Percentiles rank a stretch among this genome's conserved stretches.
These are phyloP conservation scores for Camponotus pennsylvanicus DNA, from an alignment of 1,140 invertebrate genomes.

Conservation along the genomic window DNA sequence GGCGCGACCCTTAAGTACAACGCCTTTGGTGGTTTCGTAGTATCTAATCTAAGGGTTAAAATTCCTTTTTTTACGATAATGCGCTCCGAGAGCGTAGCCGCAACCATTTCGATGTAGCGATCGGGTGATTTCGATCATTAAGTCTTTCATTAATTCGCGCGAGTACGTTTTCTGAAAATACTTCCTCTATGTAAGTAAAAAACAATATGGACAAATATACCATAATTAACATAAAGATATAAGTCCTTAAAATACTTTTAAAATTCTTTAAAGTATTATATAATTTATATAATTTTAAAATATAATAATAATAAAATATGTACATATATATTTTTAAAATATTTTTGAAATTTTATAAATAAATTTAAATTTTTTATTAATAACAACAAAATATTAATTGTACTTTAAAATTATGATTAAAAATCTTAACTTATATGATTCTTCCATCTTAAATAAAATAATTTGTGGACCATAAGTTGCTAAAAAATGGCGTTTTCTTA, in stretches of 20 bases:
- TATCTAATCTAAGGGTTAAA: conserved; percentile 52
- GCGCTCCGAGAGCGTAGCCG: conserved; percentile 24
- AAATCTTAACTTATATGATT: neutral
- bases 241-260: neutral
- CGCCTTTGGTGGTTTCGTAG: conserved; percentile 25
- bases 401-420: neutral
- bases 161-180: neutral
- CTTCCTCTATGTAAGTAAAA: neutral
- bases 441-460: neutral
- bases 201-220: no score
- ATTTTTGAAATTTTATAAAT: no score
- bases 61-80: conserved; percentile 31
- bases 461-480: conserved; percentile 13
- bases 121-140: neutral
- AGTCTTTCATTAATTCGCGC: conserved; percentile 33
- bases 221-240: neutral
- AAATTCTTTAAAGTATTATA: neutral
- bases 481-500: conserved; percentile 45
- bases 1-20: conserved; percentile 7
- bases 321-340: no score
- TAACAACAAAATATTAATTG: neutral
- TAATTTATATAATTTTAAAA: no score
- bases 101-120: conserved; percentile 38
- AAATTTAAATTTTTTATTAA: no score
- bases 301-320: no score